These are phyloP conservation scores for Fregata magnificens DNA, from an alignment of 2,113 vertebrate species.

Conservation along the genomic window DNA sequence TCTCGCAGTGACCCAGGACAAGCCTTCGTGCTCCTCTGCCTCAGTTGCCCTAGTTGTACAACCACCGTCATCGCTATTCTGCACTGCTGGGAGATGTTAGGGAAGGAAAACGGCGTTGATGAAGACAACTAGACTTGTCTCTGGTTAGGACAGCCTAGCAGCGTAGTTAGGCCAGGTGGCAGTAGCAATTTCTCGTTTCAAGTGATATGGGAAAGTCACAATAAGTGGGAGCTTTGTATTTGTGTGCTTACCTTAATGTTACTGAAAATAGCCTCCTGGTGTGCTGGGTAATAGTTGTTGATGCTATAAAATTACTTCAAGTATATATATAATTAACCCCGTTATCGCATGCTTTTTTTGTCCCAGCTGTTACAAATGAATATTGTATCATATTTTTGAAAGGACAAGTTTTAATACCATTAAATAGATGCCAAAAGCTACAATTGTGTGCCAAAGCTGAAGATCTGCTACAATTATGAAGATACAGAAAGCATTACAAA, in stretches of 20 bases:
- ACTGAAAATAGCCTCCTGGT: neutral
- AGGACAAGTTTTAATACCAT: neutral
- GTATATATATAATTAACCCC: neutral
- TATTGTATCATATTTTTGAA: neutral
- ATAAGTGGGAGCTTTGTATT: neutral
- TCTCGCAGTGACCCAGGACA: neutral
- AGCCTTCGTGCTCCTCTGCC: neutral
- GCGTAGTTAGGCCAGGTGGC: neutral
- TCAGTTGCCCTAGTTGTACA: neutral
- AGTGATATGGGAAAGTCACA: neutral
- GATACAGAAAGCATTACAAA: neutral
- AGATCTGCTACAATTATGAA: neutral
- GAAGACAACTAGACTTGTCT: neutral
- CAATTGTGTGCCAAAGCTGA: neutral
- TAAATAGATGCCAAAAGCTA: neutral
- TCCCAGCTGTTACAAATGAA: neutral
- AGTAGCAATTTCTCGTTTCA: neutral
- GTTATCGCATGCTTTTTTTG: neutral
- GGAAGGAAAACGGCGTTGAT: neutral
- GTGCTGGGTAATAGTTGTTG: neutral
- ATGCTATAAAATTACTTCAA: neutral
- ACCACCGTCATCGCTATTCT: accelerated
- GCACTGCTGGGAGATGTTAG: neutral
- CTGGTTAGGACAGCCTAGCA: neutral
- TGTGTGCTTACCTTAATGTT: neutral